phyloP scores from a whole-genome alignment of 2,113 vertebrate genomes.

The Nansenia antarctica region DNA sequence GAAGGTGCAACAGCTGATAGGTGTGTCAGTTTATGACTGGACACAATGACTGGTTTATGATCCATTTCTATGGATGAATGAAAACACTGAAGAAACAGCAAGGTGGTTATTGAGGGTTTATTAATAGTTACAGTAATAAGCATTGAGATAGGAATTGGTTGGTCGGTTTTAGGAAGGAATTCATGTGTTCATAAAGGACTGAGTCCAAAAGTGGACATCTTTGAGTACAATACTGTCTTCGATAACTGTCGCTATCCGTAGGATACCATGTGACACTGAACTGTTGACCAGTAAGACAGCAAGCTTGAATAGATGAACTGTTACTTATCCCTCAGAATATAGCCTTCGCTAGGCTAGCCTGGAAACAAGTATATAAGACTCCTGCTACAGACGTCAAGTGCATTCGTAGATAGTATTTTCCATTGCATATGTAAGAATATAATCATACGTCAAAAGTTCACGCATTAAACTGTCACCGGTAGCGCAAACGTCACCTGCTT shows the following conservation, averaged over 20 bases:
- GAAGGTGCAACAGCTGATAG: not conserved
- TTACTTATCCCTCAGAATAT: not conserved
- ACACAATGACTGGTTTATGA: too few relatives aligned
- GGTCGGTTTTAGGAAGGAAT: not conserved
- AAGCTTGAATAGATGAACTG: not conserved
- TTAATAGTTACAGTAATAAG: too few relatives aligned
- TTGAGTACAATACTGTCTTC: not conserved
- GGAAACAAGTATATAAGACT: constrained; percentile 25
- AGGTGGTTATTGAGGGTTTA: not conserved
- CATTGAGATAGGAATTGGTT: not conserved
- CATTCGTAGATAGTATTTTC: constrained; percentile 16
- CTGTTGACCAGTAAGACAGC: not conserved
- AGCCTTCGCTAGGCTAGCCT: not conserved
- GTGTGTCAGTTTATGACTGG: not conserved
- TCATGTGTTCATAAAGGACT: not conserved
- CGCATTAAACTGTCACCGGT: constrained; percentile 1
- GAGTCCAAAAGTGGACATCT: not conserved
- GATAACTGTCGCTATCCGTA: constrained; percentile 3
- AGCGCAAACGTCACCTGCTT: too few relatives aligned
- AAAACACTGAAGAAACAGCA: not conserved
- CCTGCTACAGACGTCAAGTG: not conserved
- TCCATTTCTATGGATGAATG: too few relatives aligned
- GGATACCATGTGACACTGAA: not conserved
- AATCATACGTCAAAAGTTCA: constrained; percentile 2
- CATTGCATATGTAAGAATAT: constrained; percentile 11